phyloP scores from a whole-genome alignment of 2,888 invertebrate species.

The Melitaea athalia region DNA sequence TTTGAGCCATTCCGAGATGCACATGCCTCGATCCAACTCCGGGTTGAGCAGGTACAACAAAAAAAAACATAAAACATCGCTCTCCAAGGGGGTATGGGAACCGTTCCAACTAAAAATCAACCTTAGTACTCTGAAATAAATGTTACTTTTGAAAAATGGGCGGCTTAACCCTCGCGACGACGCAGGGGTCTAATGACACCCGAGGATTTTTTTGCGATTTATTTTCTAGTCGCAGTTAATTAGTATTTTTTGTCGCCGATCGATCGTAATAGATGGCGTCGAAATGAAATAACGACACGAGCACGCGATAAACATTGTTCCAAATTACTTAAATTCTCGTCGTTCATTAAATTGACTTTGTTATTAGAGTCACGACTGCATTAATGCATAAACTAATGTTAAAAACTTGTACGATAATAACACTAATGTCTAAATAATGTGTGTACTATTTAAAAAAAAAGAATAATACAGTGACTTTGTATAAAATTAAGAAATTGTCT shows the following conservation, averaged over 20 bases:
- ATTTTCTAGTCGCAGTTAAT: slow-evolving; percentile 65
- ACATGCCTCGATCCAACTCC: slow-evolving; percentile 40
- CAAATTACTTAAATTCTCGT: slow-evolving; percentile 24
- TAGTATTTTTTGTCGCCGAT: slow-evolving; percentile 54
- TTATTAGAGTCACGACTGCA: slow-evolving; percentile 37
- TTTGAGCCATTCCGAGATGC: slow-evolving; percentile 24
- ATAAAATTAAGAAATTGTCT: neutral
- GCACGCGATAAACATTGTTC: slow-evolving; percentile 31
- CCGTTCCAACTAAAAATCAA: slow-evolving; percentile 36
- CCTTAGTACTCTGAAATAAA: slow-evolving; percentile 37
- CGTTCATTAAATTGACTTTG: slow-evolving; percentile 25
- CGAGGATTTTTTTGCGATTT: slow-evolving; percentile 55
- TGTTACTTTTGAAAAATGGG: slow-evolving; percentile 15
- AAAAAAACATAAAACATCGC: slow-evolving; percentile 54
- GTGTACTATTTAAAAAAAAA: too few relatives aligned
- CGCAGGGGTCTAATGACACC: slow-evolving; percentile 76
- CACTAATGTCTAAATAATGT: neutral
- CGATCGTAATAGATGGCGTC: slow-evolving; percentile 34
- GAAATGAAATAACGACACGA: slow-evolving; percentile 28
- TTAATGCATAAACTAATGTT: slow-evolving; percentile 1
- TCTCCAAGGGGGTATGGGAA: slow-evolving; percentile 48
- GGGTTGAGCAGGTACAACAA: slow-evolving; percentile 69
- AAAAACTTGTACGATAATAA: neutral
- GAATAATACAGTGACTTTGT: too few relatives aligned
- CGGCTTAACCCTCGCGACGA: slow-evolving; percentile 40